A percentile compares a stretch with the other conserved stretches of the same genome.
Evolutionary conservation across 2,797 vertebrate species (phyloP).

Genomic region (Enteromius thamalakanensis): DNA sequence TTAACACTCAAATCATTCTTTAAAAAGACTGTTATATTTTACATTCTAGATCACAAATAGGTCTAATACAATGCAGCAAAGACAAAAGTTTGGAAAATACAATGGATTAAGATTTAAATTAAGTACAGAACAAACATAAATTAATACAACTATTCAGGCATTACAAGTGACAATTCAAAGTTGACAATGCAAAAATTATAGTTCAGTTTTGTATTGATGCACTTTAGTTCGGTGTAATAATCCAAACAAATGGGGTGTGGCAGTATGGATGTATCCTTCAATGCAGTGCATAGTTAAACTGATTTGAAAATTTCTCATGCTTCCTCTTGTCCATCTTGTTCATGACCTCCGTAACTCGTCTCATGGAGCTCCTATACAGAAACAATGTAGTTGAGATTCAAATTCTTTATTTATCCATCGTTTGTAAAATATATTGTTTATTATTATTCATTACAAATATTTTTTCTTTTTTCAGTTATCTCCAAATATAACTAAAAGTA

Average conservation of each 20-base stretch:
- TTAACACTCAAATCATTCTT: neutral
- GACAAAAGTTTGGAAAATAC: neutral
- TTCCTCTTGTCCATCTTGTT: constrained; percentile 85
- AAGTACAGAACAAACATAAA: neutral
- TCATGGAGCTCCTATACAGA: constrained; percentile 82
- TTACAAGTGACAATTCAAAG: constrained; percentile 1
- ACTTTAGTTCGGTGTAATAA: neutral
- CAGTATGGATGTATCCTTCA: constrained; percentile 64
- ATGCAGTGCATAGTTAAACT: constrained; percentile 95
- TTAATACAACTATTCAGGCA: neutral
- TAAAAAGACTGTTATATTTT: neutral
- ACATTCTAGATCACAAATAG: neutral
- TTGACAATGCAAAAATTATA: constrained; percentile 25
- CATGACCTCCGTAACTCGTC: constrained; percentile 85
- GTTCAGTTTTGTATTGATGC: neutral
- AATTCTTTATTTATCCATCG: neutral
- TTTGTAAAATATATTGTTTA: neutral
- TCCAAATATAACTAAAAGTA: neutral
- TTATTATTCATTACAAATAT: neutral
- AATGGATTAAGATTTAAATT: neutral
- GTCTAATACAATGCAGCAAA: neutral
- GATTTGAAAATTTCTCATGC: constrained; percentile 96
- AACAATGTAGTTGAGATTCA: constrained; percentile 19
- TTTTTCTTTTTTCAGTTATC: neutral
- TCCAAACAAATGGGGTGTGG: neutral